Evolutionary conservation across 2,888 invertebrate genomes (phyloP), one percentile per base, ranked within the genome.

Genomic region (Watsonalla cultraria): DNA sequence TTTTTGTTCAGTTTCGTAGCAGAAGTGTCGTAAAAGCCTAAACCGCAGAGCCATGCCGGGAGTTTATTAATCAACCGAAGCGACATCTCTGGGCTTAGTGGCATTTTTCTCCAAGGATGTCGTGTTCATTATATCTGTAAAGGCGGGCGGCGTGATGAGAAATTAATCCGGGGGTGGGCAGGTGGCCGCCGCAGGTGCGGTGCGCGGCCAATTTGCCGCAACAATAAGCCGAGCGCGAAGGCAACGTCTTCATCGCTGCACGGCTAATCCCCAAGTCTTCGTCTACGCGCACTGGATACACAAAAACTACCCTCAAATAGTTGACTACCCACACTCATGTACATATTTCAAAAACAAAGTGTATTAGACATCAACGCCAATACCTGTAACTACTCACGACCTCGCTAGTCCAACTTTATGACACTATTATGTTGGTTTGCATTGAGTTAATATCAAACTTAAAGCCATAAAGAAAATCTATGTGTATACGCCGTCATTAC

Each of bases 41-140:
- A 61, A 57, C 65, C 65, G 63, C 67, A 47, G 47, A 52, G 54
- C 59, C 47, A 55, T 49, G 37, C 49, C 39, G 70, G 61, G 77
- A 80, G 78, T 85, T 87, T 89, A 88, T 90, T 89, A 89, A 88
- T 88, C 86, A 86, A 82, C 67, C 62, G 62, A 65, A 80, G 72
- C 68, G 79, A 77, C 77, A 78, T 79, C 74, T 76, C 71, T 68
- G 71, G 77, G 80, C 78, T 82, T 78, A 79, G 77, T 79, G 72
- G 81, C 74, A 84, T 90, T 90, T 90, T 90, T 87, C 86, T 84
- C 66, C 66, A 73, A 79, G 81, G 78, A 80, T 78, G 77, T 78
- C 76, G 69, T 81, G 76, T 81, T 84, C 89, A 88, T 90, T 90
- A 86, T 84, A 79, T 82, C 74, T 72, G 66, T 68, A 69, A 74